Percentiles rank a stretch among this genome's conserved stretches.
Conservation (phyloP, 2,113 vertebrate genomes). For the Hylia prasina region DNA sequence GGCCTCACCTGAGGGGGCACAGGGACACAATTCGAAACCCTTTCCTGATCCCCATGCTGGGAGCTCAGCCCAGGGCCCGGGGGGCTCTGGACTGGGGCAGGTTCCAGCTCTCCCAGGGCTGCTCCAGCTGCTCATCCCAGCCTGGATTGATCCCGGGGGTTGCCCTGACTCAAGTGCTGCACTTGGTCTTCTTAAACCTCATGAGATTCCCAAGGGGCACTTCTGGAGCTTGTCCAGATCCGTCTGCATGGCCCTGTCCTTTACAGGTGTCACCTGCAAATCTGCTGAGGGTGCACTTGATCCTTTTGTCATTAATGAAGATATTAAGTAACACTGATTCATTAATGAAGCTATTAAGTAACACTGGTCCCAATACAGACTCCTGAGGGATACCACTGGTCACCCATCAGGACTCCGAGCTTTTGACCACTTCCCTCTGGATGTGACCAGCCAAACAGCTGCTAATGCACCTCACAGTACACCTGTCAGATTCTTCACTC, state of each 20-base stretch:
- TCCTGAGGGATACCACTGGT: neutral
- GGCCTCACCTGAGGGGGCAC: neutral
- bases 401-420: neutral
- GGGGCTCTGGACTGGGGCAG: neutral
- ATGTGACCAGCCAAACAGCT: neutral
- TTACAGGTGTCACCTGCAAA: neutral
- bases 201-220: accelerated
- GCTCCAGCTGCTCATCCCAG: neutral
- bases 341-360: neutral
- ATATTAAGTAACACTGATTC: neutral
- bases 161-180: accelerated
- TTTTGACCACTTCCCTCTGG: neutral
- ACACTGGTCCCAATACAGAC: accelerated
- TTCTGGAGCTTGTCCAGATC: neutral
- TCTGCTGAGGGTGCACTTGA: neutral
- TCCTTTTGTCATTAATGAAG: neutral
- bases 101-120: neutral
- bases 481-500: neutral
- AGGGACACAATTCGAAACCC: neutral
- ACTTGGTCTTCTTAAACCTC: neutral
- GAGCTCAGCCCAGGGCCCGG: neutral
- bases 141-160: neutral
- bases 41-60: neutral
- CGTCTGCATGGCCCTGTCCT: accelerated
- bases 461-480: neutral